phyloP scores from a whole-genome alignment of 2,797 vertebrate genomes.

The Megaceryle alcyon region DNA sequence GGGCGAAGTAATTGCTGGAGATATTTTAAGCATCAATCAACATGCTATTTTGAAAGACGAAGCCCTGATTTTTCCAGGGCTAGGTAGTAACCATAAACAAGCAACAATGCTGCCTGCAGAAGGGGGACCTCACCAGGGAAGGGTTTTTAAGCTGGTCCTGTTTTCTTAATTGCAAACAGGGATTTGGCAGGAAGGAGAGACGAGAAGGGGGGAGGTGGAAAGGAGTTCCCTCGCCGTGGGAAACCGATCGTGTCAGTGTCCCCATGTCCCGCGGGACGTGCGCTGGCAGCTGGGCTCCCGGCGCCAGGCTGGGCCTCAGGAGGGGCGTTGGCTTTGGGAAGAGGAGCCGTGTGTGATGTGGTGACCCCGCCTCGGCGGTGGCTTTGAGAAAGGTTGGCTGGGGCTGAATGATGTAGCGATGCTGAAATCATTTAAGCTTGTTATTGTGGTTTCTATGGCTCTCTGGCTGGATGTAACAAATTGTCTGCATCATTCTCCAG shows the following conservation, averaged over 20 bases:
- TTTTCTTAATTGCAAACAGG: background rate
- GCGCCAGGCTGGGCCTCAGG: background rate
- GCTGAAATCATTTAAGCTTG: conserved; percentile 63
- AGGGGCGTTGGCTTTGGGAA: background rate
- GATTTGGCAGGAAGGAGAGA: background rate
- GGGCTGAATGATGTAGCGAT: conserved; percentile 40
- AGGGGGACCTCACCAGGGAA: background rate
- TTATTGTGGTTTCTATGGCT: conserved; percentile 62
- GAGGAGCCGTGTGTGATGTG: accelerated
- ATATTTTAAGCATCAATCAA: conserved; percentile 68
- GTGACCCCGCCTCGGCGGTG: background rate
- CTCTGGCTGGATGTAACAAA: conserved; percentile 64
- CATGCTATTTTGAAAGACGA: conserved; percentile 43
- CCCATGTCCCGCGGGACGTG: background rate
- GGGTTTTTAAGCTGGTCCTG: background rate
- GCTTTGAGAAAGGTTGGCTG: conserved; percentile 8
- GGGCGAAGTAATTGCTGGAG: conserved; percentile 55
- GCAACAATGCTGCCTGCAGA: background rate
- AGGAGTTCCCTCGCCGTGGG: accelerated
- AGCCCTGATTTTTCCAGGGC: conserved; percentile 30
- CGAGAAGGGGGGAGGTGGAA: background rate
- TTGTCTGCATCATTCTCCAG: conserved; percentile 65
- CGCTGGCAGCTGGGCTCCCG: background rate
- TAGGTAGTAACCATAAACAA: background rate
- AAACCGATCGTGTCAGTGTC: accelerated